phyloP scores from a whole-genome alignment of 2,113 vertebrate species.

The Oryzias celebensis region DNA sequence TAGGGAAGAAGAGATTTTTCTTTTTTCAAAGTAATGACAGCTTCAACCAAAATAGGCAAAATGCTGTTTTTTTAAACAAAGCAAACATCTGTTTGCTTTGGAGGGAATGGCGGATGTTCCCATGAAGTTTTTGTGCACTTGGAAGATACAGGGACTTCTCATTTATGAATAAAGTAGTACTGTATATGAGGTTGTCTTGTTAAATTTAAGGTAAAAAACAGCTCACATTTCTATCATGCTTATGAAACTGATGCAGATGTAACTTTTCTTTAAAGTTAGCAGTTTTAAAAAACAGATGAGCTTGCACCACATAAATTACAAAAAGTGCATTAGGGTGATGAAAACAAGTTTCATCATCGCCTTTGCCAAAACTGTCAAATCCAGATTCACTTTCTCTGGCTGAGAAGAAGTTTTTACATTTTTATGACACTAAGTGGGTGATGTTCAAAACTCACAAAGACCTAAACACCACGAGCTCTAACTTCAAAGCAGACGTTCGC shows the following conservation, averaged over 20 bases:
- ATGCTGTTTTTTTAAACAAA: no score
- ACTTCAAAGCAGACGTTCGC: conserved; percentile 49
- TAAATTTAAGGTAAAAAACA: neutral
- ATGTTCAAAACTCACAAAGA: conserved; percentile 3
- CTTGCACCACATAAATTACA: neutral
- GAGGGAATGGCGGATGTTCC: conserved; percentile 17
- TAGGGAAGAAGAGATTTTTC: no score
- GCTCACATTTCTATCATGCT: neutral
- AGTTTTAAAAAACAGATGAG: no score
- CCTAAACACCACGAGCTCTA: conserved; percentile 23
- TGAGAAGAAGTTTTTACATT: conserved; percentile 6
- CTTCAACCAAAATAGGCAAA: no score
- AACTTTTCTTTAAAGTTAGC: no score
- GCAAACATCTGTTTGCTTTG: neutral
- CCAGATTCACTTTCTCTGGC: neutral
- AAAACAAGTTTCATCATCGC: neutral
- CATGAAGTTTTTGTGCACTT: neutral
- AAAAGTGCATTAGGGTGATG: neutral
- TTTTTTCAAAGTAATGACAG: no score
- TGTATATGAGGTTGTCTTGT: neutral
- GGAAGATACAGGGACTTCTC: neutral
- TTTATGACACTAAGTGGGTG: conserved; percentile 24
- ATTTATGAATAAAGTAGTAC: neutral
- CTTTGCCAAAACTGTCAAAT: neutral
- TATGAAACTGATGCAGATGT: neutral